Evolutionary conservation across 2,888 invertebrate species (phyloP).

Genomic region (Apamea monoglypha): DNA sequence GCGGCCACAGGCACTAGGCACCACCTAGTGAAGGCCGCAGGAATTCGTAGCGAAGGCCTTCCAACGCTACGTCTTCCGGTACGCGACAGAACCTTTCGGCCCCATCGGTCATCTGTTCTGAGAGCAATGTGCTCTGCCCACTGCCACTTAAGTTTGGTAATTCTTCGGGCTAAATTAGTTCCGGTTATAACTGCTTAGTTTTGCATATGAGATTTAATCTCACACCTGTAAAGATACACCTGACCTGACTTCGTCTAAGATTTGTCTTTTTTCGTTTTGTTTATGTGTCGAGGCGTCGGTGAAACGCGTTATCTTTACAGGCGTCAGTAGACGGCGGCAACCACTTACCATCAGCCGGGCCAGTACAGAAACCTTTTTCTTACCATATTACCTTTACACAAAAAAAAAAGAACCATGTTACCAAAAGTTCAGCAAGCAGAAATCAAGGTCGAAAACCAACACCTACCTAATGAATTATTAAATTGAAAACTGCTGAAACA

Average conservation of each 20-base stretch:
- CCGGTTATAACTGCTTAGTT: background rate
- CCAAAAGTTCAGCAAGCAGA: conserved; percentile 8
- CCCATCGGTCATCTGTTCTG: too few species aligned
- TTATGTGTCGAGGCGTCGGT: background rate
- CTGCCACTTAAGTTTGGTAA: too few species aligned
- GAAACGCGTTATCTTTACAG: background rate
- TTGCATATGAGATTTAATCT: background rate
- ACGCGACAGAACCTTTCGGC: too few species aligned
- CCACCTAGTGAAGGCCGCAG: too few species aligned
- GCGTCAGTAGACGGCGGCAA: background rate
- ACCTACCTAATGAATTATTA: conserved; percentile 61
- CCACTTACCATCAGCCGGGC: background rate
- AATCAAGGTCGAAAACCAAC: conserved; percentile 60
- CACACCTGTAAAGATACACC: too few species aligned
- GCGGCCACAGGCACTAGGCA: too few species aligned
- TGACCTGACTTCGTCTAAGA: too few species aligned
- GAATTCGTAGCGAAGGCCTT: too few species aligned
- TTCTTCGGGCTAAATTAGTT: background rate
- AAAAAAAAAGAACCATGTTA: background rate
- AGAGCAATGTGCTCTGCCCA: too few species aligned
- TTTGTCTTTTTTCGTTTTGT: too few species aligned
- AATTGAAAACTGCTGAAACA: conserved; percentile 56
- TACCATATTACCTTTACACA: background rate
- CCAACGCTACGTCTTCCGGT: too few species aligned
- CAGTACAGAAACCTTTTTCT: background rate